Evolutionary conservation across 2,888 invertebrate genomes (phyloP).

Genomic region (Pristionchus mayeri): DNA sequence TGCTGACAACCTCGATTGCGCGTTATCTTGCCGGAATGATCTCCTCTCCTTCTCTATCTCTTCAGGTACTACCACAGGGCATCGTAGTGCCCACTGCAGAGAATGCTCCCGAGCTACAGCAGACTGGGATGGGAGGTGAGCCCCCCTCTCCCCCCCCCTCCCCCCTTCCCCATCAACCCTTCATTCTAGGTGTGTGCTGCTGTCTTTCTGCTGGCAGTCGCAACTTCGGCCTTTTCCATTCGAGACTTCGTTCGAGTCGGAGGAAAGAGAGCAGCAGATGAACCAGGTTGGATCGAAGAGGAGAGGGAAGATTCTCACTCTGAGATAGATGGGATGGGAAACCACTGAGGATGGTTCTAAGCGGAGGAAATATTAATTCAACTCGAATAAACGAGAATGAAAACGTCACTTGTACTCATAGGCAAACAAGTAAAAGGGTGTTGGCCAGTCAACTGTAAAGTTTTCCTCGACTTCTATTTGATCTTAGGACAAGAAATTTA

Average conservation of each 20-base stretch:
- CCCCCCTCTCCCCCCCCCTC: background rate
- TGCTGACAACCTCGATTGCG: background rate
- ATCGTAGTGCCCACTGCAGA: conserved; percentile 20
- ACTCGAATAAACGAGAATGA: background rate
- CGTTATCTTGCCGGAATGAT: background rate
- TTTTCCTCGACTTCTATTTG: no score
- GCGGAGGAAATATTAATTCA: background rate
- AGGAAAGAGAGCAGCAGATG: conserved; percentile 43
- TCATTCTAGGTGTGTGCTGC: conserved; percentile 18
- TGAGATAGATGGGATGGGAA: background rate
- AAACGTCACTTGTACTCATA: conserved; percentile 11
- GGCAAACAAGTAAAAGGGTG: background rate
- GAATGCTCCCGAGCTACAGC: conserved; percentile 27
- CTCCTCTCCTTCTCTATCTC: background rate
- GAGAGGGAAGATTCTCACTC: no score
- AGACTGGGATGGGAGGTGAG: conserved; percentile 39
- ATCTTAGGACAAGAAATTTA: no score
- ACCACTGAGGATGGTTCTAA: background rate
- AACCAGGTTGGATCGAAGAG: no score
- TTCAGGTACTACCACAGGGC: conserved; percentile 21
- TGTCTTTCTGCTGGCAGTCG: background rate
- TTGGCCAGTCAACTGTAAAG: background rate
- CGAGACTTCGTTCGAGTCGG: conserved; percentile 46
- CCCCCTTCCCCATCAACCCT: background rate
- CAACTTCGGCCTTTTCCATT: conserved; percentile 39